phyloP scores from a whole-genome alignment of 2,797 vertebrate genomes.

The Sebastes cheni region DNA sequence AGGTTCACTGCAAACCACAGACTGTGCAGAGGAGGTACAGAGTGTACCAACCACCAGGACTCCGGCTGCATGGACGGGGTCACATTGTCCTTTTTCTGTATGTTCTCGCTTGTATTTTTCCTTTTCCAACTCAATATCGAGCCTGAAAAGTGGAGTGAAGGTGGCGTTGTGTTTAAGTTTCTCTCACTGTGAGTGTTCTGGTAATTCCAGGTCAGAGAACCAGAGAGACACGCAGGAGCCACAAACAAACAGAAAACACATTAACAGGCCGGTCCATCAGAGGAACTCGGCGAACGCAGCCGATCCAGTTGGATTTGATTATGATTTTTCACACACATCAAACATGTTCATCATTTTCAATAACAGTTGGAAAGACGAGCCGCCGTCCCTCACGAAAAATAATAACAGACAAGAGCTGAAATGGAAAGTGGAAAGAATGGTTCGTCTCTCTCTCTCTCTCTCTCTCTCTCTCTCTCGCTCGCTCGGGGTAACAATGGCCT shows the following conservation, averaged over 20 bases:
- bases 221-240: not conserved
- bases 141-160: not conserved
- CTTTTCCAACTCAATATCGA: too few relatives aligned
- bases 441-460: not conserved
- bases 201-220: not conserved
- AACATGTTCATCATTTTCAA: not conserved
- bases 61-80: not conserved
- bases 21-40: not conserved
- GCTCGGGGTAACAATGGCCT: conserved; percentile 70
- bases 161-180: not conserved
- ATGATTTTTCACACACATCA: not conserved
- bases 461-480: conserved; percentile 3
- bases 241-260: not conserved
- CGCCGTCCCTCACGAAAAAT: not conserved
- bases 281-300: not conserved
- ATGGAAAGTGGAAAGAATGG: conserved; percentile 66
- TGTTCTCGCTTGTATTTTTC: not conserved
- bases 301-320: not conserved
- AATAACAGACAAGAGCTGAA: conserved; percentile 38
- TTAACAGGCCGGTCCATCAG: not conserved
- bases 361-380: conserved; percentile 24
- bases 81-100: not conserved
- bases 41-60: not conserved
- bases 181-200: not conserved
- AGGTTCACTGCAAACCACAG: not conserved